A percentile compares a stretch with the other conserved stretches of the same genome.
These are phyloP conservation scores for Apistogramma diplotaenia DNA, from an alignment of 2,113 vertebrate genomes.

Conservation along the genomic window DNA sequence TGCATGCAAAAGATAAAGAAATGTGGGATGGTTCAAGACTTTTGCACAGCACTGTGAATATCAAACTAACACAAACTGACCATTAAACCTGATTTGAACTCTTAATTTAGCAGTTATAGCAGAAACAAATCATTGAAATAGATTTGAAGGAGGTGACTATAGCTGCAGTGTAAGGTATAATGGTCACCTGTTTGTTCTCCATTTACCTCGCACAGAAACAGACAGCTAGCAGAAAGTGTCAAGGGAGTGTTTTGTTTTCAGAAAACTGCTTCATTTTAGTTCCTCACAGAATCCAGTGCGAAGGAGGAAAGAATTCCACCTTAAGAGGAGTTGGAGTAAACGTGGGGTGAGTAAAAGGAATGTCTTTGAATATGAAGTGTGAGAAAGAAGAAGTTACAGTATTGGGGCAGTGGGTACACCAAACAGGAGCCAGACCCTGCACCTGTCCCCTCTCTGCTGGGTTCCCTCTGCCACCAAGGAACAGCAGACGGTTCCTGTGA, in stretches of 20 bases:
- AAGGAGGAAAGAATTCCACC: neutral
- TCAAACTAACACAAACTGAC: too few species aligned
- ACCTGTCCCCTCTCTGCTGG: conserved; percentile 77
- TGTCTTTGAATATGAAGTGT: conserved; percentile 27
- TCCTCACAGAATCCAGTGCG: neutral
- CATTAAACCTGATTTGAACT: too few species aligned
- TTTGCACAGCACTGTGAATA: too few species aligned
- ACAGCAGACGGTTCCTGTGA: conserved; percentile 56
- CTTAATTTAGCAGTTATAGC: neutral
- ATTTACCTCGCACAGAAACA: rapidly evolving
- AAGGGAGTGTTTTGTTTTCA: neutral
- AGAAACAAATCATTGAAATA: rapidly evolving
- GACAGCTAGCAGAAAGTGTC: neutral
- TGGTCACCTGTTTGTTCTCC: neutral
- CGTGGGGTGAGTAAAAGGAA: conserved; percentile 24
- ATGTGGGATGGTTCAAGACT: too few species aligned
- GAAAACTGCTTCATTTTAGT: neutral
- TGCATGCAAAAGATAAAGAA: too few species aligned
- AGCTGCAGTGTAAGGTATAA: neutral
- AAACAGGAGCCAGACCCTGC: conserved; percentile 41
- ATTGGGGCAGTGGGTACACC: conserved; percentile 12
- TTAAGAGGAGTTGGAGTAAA: neutral
- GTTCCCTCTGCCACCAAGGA: conserved; percentile 46
- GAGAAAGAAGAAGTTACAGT: conserved; percentile 7
- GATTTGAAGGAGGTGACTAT: neutral